Evolutionary conservation across 2,797 vertebrate species (phyloP), one percentile per base, ranked within the genome.

Genomic region (Malurus leucopterus): DNA sequence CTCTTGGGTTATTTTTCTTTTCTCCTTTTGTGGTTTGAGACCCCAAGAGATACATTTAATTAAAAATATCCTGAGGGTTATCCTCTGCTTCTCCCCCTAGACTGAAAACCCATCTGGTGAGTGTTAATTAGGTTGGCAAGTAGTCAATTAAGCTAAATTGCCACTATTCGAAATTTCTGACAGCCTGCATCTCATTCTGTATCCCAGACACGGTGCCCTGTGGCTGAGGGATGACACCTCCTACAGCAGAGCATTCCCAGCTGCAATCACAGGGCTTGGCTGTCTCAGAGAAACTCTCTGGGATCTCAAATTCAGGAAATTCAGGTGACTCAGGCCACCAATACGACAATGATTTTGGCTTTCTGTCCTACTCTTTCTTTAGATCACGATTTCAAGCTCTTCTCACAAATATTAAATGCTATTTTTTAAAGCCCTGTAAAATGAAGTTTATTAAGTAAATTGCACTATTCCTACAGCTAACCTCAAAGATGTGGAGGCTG

Each of bases 71-170:
- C 88, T 78, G 82, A 86, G 80, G 74, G 71, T 93, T 90, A 64
- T 41, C 72, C 59, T 93, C 73, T 57, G 58, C 75, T 73, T 75
- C n/a, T 90, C 76, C 73, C 84, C 41, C 8, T 13, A 59, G 88
- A 84, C 81, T 82, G 46, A 30, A 79, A 88, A 70, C 40, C 74
- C 88, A 68, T 61, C 73, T 57, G 84, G 40, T 57, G 46, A 84
- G 64, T 44, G 86, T 90, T 94, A 92, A 94, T 95, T 87, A 91
- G 59, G 23, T 36, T 88, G 82, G 88, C 88, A 88, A 93, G 79
- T 65, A 63, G 51, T 86, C 30, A 0, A 65, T 80, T 51, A 68
- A 86, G 75, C 65, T 30, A 11, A 38, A 8, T 29, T 61, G 68
- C 34, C 76, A 54, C 64, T 58, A 58, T 36, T 67, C 47, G 58